These are phyloP conservation scores for Xanthia togata DNA, from an alignment of 2,888 invertebrate genomes.

Conservation along the genomic window DNA sequence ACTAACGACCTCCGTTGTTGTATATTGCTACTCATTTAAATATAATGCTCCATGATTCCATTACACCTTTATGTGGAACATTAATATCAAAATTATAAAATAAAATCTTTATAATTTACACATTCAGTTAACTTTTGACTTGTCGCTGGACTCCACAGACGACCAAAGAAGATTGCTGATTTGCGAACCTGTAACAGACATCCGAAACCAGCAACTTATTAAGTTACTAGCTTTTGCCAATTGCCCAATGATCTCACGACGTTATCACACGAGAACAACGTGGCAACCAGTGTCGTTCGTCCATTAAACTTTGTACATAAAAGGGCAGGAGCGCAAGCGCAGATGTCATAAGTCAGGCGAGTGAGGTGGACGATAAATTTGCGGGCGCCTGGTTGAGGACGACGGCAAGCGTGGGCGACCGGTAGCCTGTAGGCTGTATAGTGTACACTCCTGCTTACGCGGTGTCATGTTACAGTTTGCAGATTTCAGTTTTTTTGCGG, in stretches of 20 bases:
- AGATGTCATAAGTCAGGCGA: conserved; percentile 64
- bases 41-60: conserved; percentile 38
- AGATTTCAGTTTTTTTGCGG: conserved; percentile 33
- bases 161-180: neutral
- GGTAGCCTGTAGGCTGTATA: conserved; percentile 48
- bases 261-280: conserved; percentile 47
- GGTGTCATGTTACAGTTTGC: conserved; percentile 62
- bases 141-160: neutral
- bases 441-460: conserved; percentile 38
- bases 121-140: neutral
- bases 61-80: neutral
- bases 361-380: conserved; percentile 66
- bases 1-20: conserved; percentile 57
- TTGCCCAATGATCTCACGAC: conserved; percentile 14
- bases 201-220: conserved; percentile 11
- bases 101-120: neutral
- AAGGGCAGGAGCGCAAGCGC: conserved; percentile 67
- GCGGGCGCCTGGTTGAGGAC: conserved; percentile 47
- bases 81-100: neutral
- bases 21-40: conserved; percentile 66
- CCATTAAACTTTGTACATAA: conserved; percentile 69
- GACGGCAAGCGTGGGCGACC: conserved; percentile 64
- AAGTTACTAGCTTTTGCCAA: neutral
- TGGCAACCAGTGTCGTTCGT: conserved; percentile 54
- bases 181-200: neutral